phyloP scores from a whole-genome alignment of 2,797 vertebrate species.

The Muscicapa comitata region DNA sequence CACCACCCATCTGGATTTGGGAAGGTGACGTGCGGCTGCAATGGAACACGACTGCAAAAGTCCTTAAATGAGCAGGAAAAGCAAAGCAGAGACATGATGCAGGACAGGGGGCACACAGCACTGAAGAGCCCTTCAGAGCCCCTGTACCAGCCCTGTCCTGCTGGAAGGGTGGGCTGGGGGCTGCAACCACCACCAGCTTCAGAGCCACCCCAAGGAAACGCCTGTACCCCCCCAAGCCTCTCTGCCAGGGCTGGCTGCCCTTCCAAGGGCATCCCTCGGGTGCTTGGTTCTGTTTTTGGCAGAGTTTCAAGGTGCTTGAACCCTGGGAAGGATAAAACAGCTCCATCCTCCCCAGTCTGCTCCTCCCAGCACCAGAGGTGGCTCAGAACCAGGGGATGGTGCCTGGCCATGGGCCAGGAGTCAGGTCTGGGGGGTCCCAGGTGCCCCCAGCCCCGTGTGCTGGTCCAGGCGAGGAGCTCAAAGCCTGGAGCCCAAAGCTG shows the following conservation, averaged over 20 bases:
- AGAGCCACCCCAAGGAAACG: fast-evolving
- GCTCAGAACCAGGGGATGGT: fast-evolving
- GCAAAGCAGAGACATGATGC: background rate
- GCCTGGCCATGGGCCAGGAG: background rate
- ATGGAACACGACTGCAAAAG: background rate
- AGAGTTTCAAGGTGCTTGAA: background rate
- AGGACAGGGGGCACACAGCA: background rate
- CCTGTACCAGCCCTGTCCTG: background rate
- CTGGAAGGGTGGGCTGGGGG: background rate
- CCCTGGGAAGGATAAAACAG: background rate
- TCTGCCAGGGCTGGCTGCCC: background rate
- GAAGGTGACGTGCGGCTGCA: background rate
- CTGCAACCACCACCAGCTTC: background rate
- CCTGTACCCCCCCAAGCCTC: background rate
- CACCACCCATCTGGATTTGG: fast-evolving
- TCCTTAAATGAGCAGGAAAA: background rate
- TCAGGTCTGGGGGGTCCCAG: background rate
- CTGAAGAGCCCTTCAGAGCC: background rate
- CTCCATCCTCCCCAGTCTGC: background rate
- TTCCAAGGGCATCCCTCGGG: background rate
- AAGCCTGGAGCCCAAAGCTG: background rate
- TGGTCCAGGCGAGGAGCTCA: background rate
- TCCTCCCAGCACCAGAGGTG: fast-evolving
- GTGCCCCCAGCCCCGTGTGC: background rate
- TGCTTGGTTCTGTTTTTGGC: background rate